Conservation (phyloP, 1,140 invertebrate genomes). For the Cephus cinctus region DNA sequence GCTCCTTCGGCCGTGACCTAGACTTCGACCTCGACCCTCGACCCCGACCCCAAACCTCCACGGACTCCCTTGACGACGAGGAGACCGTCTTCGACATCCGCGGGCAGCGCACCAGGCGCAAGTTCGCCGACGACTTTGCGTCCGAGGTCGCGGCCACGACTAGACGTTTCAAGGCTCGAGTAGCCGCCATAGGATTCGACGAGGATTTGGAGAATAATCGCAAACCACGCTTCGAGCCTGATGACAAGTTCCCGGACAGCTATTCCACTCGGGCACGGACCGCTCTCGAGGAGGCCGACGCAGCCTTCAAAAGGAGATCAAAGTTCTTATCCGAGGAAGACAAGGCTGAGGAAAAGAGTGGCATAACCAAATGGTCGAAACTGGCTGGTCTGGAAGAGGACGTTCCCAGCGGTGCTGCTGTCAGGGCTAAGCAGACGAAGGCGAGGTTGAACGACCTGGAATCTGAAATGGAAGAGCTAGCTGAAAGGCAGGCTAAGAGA, state of each 20-base stretch:
- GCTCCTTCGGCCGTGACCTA: conserved; percentile 40
- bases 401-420: conserved; percentile 35
- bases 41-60: conserved; percentile 25
- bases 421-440: conserved; percentile 47
- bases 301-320: conserved; percentile 36
- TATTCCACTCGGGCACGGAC: no score
- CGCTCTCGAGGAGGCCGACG: conserved; percentile 35
- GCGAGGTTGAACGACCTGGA: conserved; percentile 53
- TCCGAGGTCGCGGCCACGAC: conserved; percentile 41
- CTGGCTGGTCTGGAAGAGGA: conserved; percentile 32
- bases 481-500: conserved; percentile 50
- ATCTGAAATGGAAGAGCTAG: conserved; percentile 54
- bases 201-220: conserved; percentile 19
- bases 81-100: conserved; percentile 52
- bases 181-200: conserved; percentile 29
- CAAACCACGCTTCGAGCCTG: conserved; percentile 7
- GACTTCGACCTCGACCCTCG: conserved; percentile 45
- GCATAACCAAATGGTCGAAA: conserved; percentile 45
- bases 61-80: conserved; percentile 33
- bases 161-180: conserved; percentile 36
- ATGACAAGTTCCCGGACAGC: conserved; percentile 19
- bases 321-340: conserved; percentile 51
- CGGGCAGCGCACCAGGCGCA: conserved; percentile 40
- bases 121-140: conserved; percentile 42
- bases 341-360: conserved; percentile 52